A percentile compares a stretch with the other conserved stretches of the same genome.
These are phyloP conservation scores for Amphiprion clarkii DNA, from an alignment of 2,797 vertebrate genomes.

Conservation along the genomic window DNA sequence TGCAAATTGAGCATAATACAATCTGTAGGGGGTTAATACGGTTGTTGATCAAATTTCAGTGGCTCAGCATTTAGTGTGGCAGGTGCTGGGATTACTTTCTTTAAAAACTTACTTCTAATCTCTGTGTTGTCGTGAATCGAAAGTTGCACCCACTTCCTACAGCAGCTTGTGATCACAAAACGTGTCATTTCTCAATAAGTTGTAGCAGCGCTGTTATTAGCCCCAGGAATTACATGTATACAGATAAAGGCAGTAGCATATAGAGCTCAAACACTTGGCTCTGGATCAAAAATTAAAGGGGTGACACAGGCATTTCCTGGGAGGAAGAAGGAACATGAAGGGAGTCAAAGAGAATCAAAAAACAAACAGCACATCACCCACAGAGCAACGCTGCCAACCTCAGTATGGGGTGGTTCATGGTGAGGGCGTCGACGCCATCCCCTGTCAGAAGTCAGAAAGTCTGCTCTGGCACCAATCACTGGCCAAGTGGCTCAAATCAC, in stretches of 20 bases:
- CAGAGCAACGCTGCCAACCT: constrained; percentile 32
- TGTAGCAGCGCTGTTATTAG: constrained; percentile 7
- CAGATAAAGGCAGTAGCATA: not conserved
- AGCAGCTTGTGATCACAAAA: not conserved
- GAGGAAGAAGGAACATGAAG: not conserved
- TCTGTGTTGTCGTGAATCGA: not conserved
- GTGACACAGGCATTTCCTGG: not conserved
- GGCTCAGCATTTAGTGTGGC: not conserved
- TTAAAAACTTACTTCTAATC: not conserved
- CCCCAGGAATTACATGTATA: not conserved
- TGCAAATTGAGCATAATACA: constrained; percentile 5
- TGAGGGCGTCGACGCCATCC: constrained; percentile 50
- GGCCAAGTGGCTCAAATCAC: constrained; percentile 69
- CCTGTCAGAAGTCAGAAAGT: constrained; percentile 55
- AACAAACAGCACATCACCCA: constrained; percentile 25
- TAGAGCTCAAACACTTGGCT: not conserved
- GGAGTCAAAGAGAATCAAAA: constrained; percentile 5
- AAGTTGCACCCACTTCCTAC: not conserved
- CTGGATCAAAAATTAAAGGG: constrained; percentile 25
- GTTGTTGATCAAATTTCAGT: constrained; percentile 11
- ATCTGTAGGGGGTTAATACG: not conserved
- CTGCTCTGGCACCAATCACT: constrained; percentile 67
- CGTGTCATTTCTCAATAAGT: not conserved
- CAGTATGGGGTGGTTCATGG: constrained; percentile 36
- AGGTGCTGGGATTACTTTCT: not conserved